These are phyloP conservation scores for Lordiphosa fenestrarum DNA, from an alignment of 2,888 invertebrate species.

Conservation along the genomic window DNA sequence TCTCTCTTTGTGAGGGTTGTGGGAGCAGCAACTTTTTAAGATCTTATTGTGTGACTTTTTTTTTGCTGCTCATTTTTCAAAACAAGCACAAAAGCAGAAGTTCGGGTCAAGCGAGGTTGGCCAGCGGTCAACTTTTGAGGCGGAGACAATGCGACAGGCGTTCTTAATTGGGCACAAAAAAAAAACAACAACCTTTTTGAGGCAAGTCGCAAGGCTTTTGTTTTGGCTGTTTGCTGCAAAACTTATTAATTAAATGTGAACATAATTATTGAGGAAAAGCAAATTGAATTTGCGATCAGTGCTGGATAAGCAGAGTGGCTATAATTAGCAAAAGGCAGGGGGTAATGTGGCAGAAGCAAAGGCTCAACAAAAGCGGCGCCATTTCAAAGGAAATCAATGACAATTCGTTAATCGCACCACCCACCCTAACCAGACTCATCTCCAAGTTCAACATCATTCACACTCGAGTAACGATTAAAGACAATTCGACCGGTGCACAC, in stretches of 20 bases:
- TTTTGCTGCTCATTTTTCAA: constrained; percentile 30
- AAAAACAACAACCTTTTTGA: constrained; percentile 26
- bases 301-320: constrained; percentile 18
- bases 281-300: constrained; percentile 64
- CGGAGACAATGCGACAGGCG: constrained; percentile 26
- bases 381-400: constrained; percentile 70
- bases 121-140: constrained; percentile 5
- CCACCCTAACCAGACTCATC: background rate
- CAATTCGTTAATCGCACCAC: constrained; percentile 52
- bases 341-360: constrained; percentile 49
- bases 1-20: background rate
- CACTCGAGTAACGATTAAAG: constrained; percentile 52
- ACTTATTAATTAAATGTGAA: constrained; percentile 65
- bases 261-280: constrained; percentile 54
- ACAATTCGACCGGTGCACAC: constrained; percentile 30
- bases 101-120: constrained; percentile 29
- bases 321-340: constrained; percentile 1
- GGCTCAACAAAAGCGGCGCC: constrained; percentile 46
- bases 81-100: constrained; percentile 19
- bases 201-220: constrained; percentile 20
- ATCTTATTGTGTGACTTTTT: constrained; percentile 26
- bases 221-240: constrained; percentile 26
- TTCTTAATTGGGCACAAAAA: constrained; percentile 24
- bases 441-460: constrained; percentile 36
- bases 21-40: constrained; percentile 5